Evolutionary conservation across 2,113 vertebrate species (phyloP), one percentile per base, ranked within the genome.

Genomic region (Phalacrocorax brasilianus): DNA sequence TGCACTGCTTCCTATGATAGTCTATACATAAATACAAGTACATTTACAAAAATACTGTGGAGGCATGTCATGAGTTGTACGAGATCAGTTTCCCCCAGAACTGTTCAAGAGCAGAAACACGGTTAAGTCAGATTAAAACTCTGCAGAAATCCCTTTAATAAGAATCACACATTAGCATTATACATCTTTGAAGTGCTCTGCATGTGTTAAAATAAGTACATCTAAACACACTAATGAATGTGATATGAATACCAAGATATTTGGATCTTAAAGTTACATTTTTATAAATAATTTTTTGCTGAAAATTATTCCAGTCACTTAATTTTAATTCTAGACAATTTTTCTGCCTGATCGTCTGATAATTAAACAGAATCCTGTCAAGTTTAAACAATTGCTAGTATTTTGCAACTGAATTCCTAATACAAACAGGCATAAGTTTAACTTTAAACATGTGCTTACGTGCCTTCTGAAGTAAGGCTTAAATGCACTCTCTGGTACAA

Each of bases 361-460:
- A 74, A 55, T 61, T 63, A 71, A 93, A 74, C 8, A 88, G 59
- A 88, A 75, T 77, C 53, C 65, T 38, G 23, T 49, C 23, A 78
- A 73, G n/a, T 33, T 79, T 42, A 65, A 91, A 73, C 2, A 8
- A 74, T 44, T 0, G 0, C 14, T 33, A 77, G 27, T 59, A 80
- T 86, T 94, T 95, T 96, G 75, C 52, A 95, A 63, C 8, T 81
- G 52, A 84, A 71, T 63, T 94, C 53, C 85, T 85, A 53, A 78
- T 32, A 88, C 35, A 87, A 77, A 86, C 14, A 89, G 47, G 22
- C 24, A 53, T 49, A 65, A 0, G 5, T 68, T 90, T 82, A 65
- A 77, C 70, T 84, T 84, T 16, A 87, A 93, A 83, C 47, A 88
- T 91, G 77, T 87, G 52, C 68, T 95, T 74, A 88, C 3, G 5